Base-by-base conservation (phyloP, 1,140 invertebrate genomes). In the Oedothorax gibbosus region DNA sequence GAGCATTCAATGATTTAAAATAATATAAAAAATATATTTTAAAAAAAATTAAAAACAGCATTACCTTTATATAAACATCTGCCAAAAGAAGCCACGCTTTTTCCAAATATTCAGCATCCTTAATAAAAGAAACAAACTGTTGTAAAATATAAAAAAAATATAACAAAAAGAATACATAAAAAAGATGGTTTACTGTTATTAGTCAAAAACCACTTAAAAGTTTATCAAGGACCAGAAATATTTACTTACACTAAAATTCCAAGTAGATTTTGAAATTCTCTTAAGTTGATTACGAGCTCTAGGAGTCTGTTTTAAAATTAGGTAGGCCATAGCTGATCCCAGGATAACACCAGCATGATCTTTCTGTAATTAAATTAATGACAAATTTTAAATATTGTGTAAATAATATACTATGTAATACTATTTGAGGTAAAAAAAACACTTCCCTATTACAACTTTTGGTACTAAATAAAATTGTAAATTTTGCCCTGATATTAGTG, bases 41-140 rank as follows among this genome's bases (percentile, higher is more conserved):
- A 18, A 51, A 66, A n/a, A 3, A 75, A 10, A 60, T 49, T 12
- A 73, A 73, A 75, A 75, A 75, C 20, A 20, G 21, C 14, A 87
- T 78, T 87, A 92, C 92, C 88, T 95, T 85, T 50, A 98, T 94
- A 89, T 98, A 98, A 87, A 97, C 95, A 86, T 99, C 97, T 0
- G 96, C 95, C 18, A 98, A 91, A 7, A 99, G 91, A 7, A 99
- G 89, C 98, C 98, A 99, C 89, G 96, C 96, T 85, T 94, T 93
- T 90, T 99, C 98, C 60, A 99, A 91, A 89, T 98, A 98, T 88
- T 99, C 97, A 0, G 97, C 97, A 88, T 99, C 97, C 90, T 91
- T 57, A 11, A 15, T 51, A 75, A 57, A 68, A 85, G 3, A 85
- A 79, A 79, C 12, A 20, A 11, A 15, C 9, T 20, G 51, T 15